A percentile compares a stretch with the other conserved stretches of the same genome.
Evolutionary conservation across 2,113 vertebrate genomes (phyloP).

Genomic region (Pyxicephalus adspersus): DNA sequence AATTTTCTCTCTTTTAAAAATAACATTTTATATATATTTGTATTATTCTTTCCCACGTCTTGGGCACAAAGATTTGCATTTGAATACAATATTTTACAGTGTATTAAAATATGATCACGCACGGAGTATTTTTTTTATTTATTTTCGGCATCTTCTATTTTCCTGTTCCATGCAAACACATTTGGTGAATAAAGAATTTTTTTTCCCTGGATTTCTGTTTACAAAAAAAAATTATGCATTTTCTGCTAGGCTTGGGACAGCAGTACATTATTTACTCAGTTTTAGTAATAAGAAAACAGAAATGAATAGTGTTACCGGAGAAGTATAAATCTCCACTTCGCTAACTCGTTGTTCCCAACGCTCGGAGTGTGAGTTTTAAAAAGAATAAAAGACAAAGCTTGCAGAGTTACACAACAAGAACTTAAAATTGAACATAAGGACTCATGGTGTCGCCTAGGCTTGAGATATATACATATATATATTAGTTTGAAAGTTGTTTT

Average conservation of each 20-base stretch:
- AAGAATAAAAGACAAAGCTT: background rate
- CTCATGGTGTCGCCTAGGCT: background rate
- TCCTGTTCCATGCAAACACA: background rate
- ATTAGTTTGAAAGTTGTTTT: too few species aligned
- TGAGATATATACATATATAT: background rate
- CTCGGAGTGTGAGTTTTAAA: background rate
- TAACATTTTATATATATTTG: background rate
- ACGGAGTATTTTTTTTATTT: background rate
- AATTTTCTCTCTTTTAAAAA: background rate
- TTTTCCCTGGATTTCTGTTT: background rate
- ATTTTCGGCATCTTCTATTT: background rate
- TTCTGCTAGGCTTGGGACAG: background rate
- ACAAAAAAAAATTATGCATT: background rate
- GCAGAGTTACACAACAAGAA: background rate
- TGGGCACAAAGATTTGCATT: too few species aligned
- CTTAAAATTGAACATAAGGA: background rate
- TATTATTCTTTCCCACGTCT: too few species aligned
- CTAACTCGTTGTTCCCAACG: background rate
- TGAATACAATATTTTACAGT: too few species aligned
- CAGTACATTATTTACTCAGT: background rate
- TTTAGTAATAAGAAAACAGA: slow-evolving; percentile 18
- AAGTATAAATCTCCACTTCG: slow-evolving; percentile 4
- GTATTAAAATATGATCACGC: too few species aligned
- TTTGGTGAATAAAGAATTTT: background rate
- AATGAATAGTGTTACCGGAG: slow-evolving; percentile 20